phyloP scores from a whole-genome alignment of 2,113 vertebrate genomes.

The Hyaena hyaena region DNA sequence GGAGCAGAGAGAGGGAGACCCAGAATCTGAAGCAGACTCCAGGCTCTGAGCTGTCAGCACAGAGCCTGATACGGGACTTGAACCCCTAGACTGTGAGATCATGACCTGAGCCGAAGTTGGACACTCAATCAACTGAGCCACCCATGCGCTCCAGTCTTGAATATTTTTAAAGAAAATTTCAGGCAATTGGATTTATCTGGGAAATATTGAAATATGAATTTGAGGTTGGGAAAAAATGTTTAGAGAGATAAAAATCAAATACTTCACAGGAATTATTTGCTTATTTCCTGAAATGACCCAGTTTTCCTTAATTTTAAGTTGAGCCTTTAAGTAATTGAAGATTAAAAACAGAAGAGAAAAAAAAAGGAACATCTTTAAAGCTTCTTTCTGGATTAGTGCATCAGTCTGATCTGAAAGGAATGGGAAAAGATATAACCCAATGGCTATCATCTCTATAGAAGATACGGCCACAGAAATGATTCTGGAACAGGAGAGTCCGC shows the following conservation, averaged over 20 bases:
- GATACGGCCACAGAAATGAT: not conserved
- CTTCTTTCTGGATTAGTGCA: not conserved
- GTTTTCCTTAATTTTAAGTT: conserved; percentile 23
- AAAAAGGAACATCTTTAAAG: not conserved
- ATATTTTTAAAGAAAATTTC: conserved; percentile 16
- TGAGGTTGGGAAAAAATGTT: conserved; percentile 43
- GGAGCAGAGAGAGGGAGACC: too few relatives aligned
- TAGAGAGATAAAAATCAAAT: conserved; percentile 34
- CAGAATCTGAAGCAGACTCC: too few relatives aligned
- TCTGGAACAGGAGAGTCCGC: not conserved
- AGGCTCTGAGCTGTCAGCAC: too few relatives aligned
- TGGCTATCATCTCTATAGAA: not conserved
- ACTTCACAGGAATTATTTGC: not conserved
- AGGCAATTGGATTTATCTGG: conserved; percentile 35
- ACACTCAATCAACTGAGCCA: too few relatives aligned
- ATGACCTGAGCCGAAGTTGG: too few relatives aligned
- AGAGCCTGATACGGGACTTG: too few relatives aligned
- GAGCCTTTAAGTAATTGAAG: not conserved
- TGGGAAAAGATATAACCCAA: not conserved
- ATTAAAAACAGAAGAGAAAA: not conserved
- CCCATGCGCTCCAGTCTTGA: not conserved
- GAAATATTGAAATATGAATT: conserved; percentile 38
- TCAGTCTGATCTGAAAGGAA: not conserved
- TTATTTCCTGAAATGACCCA: not conserved
- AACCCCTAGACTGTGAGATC: too few relatives aligned